Evolutionary conservation across 1,140 invertebrate genomes (phyloP), one percentile per base, ranked within the genome.

Genomic region (Magallana ariakensis): DNA sequence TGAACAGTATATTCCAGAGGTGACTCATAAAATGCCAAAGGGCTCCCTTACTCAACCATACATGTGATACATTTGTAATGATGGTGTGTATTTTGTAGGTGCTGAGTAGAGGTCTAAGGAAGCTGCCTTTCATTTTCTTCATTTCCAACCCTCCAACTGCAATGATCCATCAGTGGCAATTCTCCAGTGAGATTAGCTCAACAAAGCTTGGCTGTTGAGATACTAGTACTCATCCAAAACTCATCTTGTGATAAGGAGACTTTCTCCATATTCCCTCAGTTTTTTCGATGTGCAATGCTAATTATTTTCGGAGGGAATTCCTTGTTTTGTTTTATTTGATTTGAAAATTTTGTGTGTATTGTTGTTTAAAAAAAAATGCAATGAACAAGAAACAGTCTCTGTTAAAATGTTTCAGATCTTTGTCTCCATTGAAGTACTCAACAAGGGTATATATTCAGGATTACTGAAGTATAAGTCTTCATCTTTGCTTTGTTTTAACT

Each of bases 251-350:
- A 62, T 62, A 70, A 33, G 13, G 22, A 13, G 19, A 13, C 22
- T 22, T 70, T 11, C 66, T 70, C 7, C 33, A 19, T 33, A 26
- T 70, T 70, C 66, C 66, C 66, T 70, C 66, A 70, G 13, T 26
- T 70, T 66, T n/a, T 70, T 70, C 66, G 66, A 70, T 70, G 66
- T 70, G 66, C 66, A 70, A 70, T 70, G 66, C 13, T 70, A 10
- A 70, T 26, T 70, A 1, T 33, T 70, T 70, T 70, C 66, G 66
- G 66, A 70, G 66, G 66, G 66, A 70, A 70, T 9, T 33, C 33
- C 7, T 22, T 70, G 11, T 26, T 70, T 13, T 70, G 22, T 70
- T 26, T 33, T 70, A 26, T 62, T n/a, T 19, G 33, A 33, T 33
- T 33, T 33, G 33, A 33, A 33, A 33, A 33, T 33, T 33, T 33